These are phyloP conservation scores for Fringilla coelebs DNA, from an alignment of 2,797 vertebrate species.

Conservation along the genomic window DNA sequence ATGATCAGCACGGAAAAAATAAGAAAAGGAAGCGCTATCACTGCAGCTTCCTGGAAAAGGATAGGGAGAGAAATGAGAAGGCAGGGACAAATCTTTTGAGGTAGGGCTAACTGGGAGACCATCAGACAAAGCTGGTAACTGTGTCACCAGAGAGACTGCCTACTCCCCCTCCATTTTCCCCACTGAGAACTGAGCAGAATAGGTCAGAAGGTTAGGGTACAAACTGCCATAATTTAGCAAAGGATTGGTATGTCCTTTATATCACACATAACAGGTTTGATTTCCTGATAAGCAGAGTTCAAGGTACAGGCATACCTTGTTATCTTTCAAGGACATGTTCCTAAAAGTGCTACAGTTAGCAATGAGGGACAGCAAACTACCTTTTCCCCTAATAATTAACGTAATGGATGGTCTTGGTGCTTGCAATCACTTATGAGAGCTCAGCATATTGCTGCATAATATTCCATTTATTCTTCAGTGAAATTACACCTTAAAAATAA, in stretches of 20 bases:
- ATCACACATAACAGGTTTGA: slow-evolving; percentile 27
- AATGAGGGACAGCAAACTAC: not conserved
- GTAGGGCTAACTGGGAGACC: not conserved
- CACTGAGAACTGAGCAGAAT: not conserved
- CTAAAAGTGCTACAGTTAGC: not conserved
- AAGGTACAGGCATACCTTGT: slow-evolving; percentile 45
- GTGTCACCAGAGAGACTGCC: not conserved
- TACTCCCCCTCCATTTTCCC: not conserved
- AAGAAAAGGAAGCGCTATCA: not conserved
- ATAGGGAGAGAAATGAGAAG: not conserved
- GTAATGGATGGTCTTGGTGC: not conserved
- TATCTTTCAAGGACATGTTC: slow-evolving; percentile 4
- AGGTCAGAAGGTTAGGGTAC: slow-evolving; percentile 29
- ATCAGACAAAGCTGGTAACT: not conserved
- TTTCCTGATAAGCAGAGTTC: slow-evolving; percentile 58
- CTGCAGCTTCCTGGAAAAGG: not conserved
- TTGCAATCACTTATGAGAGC: not conserved
- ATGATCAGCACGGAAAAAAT: not conserved
- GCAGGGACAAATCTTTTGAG: not conserved
- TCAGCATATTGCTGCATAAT: not conserved
- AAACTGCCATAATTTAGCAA: slow-evolving; percentile 40
- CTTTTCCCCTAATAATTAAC: not conserved
- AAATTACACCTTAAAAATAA: not conserved
- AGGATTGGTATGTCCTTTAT: slow-evolving; percentile 39
- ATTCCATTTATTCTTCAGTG: not conserved